Evolutionary conservation across 2,888 invertebrate species (phyloP).

Genomic region (Taphrorychus bicolor): DNA sequence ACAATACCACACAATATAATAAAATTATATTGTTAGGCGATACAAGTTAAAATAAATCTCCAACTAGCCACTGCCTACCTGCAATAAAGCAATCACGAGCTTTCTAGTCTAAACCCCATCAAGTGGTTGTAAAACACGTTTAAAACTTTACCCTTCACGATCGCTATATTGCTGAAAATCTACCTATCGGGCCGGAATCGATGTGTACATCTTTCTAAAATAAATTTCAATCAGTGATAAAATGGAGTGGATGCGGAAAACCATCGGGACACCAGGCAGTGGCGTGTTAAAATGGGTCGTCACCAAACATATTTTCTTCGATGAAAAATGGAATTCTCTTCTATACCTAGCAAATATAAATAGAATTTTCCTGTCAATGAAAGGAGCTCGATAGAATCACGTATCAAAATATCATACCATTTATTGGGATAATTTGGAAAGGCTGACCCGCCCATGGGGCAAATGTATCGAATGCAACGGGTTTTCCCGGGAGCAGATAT

Average conservation of each 20-base stretch:
- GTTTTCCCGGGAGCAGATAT: slow-evolving; percentile 36
- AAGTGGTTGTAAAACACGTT: slow-evolving; percentile 11
- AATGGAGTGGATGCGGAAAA: slow-evolving; percentile 32
- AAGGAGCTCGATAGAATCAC: too few relatives aligned
- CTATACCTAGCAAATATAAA: too few relatives aligned
- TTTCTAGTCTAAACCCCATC: neutral
- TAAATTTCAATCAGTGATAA: slow-evolving; percentile 33
- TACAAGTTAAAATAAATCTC: too few relatives aligned
- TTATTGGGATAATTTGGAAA: neutral
- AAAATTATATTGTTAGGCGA: too few relatives aligned
- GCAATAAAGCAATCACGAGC: neutral
- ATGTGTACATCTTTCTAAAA: slow-evolving; percentile 29
- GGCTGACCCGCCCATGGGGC: slow-evolving; percentile 2
- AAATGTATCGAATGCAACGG: slow-evolving; percentile 36
- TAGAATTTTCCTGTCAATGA: too few relatives aligned
- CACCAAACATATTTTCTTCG: too few relatives aligned
- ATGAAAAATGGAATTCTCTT: too few relatives aligned
- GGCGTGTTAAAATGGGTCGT: slow-evolving; percentile 6
- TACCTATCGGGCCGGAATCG: slow-evolving; percentile 34
- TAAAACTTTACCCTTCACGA: neutral
- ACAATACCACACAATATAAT: too few relatives aligned
- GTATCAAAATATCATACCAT: too few relatives aligned
- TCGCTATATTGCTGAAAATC: slow-evolving; percentile 24
- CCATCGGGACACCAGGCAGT: slow-evolving; percentile 20
- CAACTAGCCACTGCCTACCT: too few relatives aligned